Percentiles rank a stretch among this genome's conserved stretches.
Evolutionary conservation across 2,797 vertebrate species (phyloP).

Genomic region (Pseudocheirus occidentalis): DNA sequence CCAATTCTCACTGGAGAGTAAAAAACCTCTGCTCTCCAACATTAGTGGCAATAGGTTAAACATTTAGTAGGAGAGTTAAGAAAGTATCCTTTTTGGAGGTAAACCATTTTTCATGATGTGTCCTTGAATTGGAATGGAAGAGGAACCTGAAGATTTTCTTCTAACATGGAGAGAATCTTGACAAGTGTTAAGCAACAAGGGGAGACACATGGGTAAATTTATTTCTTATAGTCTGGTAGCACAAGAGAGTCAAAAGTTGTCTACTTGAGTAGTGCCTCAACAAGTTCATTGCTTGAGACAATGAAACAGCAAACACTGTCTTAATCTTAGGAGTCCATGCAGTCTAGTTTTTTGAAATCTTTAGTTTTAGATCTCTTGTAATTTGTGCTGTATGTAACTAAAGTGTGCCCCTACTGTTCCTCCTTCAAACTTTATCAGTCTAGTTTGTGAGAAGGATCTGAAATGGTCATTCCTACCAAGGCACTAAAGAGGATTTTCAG

Average conservation of each 20-base stretch:
- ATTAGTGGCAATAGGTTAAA: neutral
- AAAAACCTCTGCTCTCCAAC: neutral
- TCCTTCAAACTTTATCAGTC: neutral
- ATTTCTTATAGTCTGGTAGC: neutral
- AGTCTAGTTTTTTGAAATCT: neutral
- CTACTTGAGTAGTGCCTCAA: neutral
- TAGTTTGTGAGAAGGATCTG: neutral
- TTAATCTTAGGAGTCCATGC: neutral
- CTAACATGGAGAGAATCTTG: neutral
- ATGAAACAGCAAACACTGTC: neutral
- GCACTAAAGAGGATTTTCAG: neutral
- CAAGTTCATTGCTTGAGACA: neutral
- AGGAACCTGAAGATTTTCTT: neutral
- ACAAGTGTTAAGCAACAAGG: neutral
- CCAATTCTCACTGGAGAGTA: neutral
- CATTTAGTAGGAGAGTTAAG: neutral
- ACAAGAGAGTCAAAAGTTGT: neutral
- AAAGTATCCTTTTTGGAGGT: neutral
- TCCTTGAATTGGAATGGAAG: neutral
- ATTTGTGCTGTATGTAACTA: neutral
- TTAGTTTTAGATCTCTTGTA: neutral
- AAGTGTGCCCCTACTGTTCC: neutral
- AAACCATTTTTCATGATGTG: neutral
- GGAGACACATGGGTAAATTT: neutral
- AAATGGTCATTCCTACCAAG: neutral